Evolutionary conservation across 1,140 invertebrate species (phyloP).

Genomic region (Diprion similis): DNA sequence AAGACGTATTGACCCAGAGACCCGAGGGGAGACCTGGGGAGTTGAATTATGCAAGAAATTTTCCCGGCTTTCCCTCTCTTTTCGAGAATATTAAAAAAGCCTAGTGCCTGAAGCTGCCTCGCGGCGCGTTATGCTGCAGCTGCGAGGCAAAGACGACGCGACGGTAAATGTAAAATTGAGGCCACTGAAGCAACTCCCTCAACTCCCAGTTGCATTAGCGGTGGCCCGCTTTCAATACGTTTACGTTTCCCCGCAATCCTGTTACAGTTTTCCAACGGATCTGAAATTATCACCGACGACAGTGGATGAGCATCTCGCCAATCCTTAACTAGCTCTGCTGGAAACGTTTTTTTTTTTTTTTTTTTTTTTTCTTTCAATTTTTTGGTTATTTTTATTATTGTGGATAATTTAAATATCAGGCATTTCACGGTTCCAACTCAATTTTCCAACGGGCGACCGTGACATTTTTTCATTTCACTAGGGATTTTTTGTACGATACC

Average conservation of each 20-base stretch:
- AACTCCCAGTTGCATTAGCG: neutral
- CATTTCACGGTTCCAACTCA: too few species aligned
- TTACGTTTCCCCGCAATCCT: neutral
- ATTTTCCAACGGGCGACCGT: too few species aligned
- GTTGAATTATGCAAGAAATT: neutral
- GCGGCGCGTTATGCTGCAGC: neutral
- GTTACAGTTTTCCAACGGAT: conserved; percentile 7
- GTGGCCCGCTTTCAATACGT: neutral
- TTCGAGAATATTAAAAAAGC: conserved; percentile 3
- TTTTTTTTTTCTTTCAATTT: too few species aligned
- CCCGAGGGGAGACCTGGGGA: neutral
- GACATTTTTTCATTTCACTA: too few species aligned
- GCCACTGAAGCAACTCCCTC: neutral
- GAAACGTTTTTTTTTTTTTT: neutral
- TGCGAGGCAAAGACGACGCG: too few species aligned
- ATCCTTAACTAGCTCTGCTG: neutral
- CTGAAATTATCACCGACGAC: neutral
- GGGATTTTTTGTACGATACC: too few species aligned
- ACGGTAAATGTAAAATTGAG: neutral
- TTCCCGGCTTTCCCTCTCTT: neutral
- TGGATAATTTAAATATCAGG: neutral
- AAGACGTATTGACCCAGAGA: too few species aligned
- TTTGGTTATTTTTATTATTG: neutral
- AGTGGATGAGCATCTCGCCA: neutral
- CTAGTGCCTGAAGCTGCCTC: neutral